Conservation (phyloP, 1,140 invertebrate species). For the Thaumatotibia leucotreta region DNA sequence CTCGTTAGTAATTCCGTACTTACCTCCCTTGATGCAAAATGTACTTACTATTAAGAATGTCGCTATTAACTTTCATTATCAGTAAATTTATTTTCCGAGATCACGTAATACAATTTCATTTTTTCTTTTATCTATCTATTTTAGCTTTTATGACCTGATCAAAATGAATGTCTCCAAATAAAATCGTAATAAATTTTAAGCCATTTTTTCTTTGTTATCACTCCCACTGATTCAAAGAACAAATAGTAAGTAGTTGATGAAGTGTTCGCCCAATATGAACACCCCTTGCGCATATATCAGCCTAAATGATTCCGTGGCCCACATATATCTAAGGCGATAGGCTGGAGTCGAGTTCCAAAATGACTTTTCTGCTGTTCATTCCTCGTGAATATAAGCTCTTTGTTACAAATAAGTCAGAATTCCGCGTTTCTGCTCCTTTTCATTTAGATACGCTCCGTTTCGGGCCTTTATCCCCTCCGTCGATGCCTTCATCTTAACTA, state of each 20-base stretch:
- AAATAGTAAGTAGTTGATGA: constrained; percentile 21
- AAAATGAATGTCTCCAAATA: too few species aligned
- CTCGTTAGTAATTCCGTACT: too few species aligned
- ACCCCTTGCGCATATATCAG: constrained; percentile 31
- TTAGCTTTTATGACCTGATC: too few species aligned
- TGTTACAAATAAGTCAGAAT: constrained; percentile 11
- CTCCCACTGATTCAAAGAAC: neutral
- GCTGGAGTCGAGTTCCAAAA: neutral
- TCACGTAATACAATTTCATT: too few species aligned
- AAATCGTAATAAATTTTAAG: too few species aligned
- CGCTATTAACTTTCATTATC: too few species aligned
- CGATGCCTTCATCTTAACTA: constrained; percentile 29
- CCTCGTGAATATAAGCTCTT: neutral
- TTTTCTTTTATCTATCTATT: too few species aligned
- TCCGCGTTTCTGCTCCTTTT: constrained; percentile 33
- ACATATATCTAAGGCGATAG: constrained; percentile 31
- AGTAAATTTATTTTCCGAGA: too few species aligned
- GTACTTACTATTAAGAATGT: too few species aligned
- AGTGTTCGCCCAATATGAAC: constrained; percentile 9
- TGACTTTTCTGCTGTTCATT: neutral
- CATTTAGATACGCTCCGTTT: constrained; percentile 36
- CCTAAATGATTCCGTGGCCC: constrained; percentile 31
- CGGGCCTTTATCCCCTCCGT: constrained; percentile 27
- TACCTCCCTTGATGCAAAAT: too few species aligned
- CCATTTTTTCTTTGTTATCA: too few species aligned